Evolutionary conservation across 2,113 vertebrate species (phyloP).

Genomic region (Mustela lutreola): DNA sequence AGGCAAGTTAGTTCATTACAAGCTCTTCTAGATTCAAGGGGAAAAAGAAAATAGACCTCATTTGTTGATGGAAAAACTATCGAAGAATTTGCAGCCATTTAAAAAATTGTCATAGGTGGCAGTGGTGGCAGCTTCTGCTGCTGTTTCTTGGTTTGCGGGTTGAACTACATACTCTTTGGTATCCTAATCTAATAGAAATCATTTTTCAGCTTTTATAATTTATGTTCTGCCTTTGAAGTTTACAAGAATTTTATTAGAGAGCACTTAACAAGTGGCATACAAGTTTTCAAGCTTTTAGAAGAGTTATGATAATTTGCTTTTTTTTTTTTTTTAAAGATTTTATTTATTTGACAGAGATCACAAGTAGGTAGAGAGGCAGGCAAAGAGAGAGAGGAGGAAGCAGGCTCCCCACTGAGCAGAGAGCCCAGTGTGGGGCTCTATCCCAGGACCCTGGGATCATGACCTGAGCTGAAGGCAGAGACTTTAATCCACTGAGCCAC

Average conservation of each 20-base stretch:
- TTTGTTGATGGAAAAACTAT: conserved; percentile 39
- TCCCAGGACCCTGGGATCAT: too few species aligned
- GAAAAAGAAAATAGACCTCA: not conserved
- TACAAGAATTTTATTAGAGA: conserved; percentile 37
- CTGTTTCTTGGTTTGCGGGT: not conserved
- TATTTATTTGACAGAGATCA: too few species aligned
- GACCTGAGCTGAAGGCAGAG: too few species aligned
- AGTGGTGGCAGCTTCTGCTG: not conserved
- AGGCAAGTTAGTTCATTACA: conserved; percentile 17
- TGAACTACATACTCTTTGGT: not conserved
- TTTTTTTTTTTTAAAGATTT: too few species aligned
- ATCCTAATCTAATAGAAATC: not conserved
- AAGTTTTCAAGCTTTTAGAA: conserved; percentile 36
- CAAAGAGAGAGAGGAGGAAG: too few species aligned
- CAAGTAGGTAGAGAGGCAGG: too few species aligned
- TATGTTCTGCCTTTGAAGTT: conserved; percentile 54
- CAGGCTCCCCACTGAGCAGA: too few species aligned
- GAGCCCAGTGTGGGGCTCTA: too few species aligned
- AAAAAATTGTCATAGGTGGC: not conserved
- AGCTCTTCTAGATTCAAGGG: not conserved
- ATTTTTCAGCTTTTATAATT: conserved; percentile 41
- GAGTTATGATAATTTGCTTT: not conserved
- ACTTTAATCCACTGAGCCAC: too few species aligned
- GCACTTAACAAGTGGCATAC: conserved; percentile 18
- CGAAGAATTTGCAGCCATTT: conserved; percentile 32